Percentiles rank a stretch among this genome's conserved stretches.
Conservation (phyloP, 2,113 vertebrate species). For the Alexandromys fortis region DNA sequence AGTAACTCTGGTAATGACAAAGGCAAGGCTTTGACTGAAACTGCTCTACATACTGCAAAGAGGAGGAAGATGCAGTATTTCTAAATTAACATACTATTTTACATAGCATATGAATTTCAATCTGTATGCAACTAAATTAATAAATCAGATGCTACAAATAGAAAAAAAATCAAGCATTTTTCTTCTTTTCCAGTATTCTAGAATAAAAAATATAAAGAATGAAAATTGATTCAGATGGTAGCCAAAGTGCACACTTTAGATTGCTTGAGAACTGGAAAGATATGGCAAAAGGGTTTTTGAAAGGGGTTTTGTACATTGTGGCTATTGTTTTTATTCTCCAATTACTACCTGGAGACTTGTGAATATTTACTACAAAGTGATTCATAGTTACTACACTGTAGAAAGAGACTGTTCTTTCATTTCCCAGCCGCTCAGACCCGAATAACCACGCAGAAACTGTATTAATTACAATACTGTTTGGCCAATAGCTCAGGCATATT, state of each 20-base stretch:
- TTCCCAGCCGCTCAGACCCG: too few relatives aligned
- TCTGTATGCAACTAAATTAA: slow-evolving; percentile 57
- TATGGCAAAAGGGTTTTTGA: background rate
- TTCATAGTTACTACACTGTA: background rate
- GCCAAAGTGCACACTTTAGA: background rate
- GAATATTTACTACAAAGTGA: background rate
- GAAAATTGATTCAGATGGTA: background rate
- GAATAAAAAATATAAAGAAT: background rate
- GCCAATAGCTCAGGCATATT: too few relatives aligned
- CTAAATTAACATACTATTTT: slow-evolving; percentile 54
- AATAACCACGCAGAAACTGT: too few relatives aligned
- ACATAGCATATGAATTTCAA: slow-evolving; percentile 51
- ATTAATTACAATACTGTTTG: too few relatives aligned
- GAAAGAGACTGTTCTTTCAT: too few relatives aligned
- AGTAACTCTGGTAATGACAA: background rate
- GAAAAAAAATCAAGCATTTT: background rate
- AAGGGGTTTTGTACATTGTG: background rate
- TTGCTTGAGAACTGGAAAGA: background rate
- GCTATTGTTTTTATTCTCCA: background rate
- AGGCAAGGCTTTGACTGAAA: slow-evolving; percentile 11
- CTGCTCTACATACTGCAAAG: background rate
- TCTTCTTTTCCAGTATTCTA: background rate
- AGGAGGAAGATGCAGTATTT: background rate
- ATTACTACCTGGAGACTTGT: background rate
- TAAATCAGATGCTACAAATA: slow-evolving; percentile 39